Percentiles rank a stretch among this genome's conserved stretches.
Conservation (phyloP, 23 tunicate genomes). For the Ciona savignyi region DNA sequence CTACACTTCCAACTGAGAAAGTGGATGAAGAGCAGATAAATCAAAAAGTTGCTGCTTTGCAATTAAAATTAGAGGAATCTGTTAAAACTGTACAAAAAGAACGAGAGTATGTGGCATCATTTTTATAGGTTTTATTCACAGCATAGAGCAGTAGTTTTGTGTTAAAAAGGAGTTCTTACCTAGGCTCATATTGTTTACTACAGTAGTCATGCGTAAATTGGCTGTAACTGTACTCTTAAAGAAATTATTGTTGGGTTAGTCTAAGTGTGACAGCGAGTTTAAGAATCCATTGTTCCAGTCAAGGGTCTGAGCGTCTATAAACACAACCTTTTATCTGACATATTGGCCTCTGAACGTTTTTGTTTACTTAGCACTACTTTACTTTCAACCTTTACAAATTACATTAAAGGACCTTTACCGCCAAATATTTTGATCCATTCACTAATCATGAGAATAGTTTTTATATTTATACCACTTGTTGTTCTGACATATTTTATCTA, state of each 20-base stretch:
- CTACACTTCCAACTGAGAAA: too few species aligned
- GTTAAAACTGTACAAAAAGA: slow-evolving; percentile 38
- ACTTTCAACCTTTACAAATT: too few species aligned
- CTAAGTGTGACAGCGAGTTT: too few species aligned
- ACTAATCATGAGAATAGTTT: too few species aligned
- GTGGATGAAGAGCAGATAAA: slow-evolving; percentile 27
- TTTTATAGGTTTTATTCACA: background rate
- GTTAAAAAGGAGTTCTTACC: background rate
- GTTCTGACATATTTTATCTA: too few species aligned
- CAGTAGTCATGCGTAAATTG: too few species aligned
- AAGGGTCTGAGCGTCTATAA: background rate
- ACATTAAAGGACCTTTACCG: too few species aligned
- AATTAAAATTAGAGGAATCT: slow-evolving; percentile 33
- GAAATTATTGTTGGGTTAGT: too few species aligned
- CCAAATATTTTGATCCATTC: too few species aligned
- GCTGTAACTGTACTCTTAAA: too few species aligned
- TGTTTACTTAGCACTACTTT: background rate
- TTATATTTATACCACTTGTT: too few species aligned
- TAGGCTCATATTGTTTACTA: background rate
- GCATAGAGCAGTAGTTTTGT: background rate
- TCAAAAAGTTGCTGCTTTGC: slow-evolving; percentile 32
- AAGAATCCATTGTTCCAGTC: background rate
- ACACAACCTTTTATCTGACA: background rate
- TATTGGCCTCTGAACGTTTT: background rate
- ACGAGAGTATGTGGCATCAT: slow-evolving; percentile 20